Evolutionary conservation across 1,140 invertebrate species (phyloP).

Genomic region (Pectinophora gossypiella): DNA sequence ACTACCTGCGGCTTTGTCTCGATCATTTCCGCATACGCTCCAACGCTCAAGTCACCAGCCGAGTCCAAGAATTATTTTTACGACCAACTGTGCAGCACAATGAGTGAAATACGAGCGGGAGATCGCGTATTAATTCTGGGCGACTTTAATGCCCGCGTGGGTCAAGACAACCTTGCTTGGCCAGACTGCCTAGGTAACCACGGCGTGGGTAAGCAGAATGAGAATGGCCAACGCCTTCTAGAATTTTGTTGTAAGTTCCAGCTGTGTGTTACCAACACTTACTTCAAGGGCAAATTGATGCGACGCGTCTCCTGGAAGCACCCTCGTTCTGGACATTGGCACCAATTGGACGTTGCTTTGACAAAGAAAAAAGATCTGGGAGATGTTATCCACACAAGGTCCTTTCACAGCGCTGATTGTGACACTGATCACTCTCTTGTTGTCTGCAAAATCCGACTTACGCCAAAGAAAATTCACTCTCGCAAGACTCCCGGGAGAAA

Average conservation of each 20-base stretch:
- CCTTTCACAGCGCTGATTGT: conserved; percentile 19
- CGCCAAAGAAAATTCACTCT: not conserved
- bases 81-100: not conserved
- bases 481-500: not conserved
- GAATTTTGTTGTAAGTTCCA: conserved; percentile 9
- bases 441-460: not conserved
- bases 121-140: not conserved
- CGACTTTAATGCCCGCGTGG: conserved; percentile 15
- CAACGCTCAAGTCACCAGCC: not conserved
- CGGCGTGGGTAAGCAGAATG: conserved; percentile 15
- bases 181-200: conserved; percentile 12
- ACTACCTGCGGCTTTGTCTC: not conserved
- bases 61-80: not conserved
- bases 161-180: conserved; percentile 6
- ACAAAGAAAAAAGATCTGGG: conserved; percentile 10
- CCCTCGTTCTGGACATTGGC: conserved; percentile 19
- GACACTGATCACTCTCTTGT: conserved; percentile 18
- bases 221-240: conserved; percentile 14
- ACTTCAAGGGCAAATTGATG: conserved; percentile 10
- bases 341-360: conserved; percentile 13
- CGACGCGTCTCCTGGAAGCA: conserved; percentile 22
- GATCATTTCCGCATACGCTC: not conserved
- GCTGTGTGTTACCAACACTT: conserved; percentile 15
- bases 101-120: not conserved
- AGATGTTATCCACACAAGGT: conserved; percentile 10